Evolutionary conservation across 1,140 invertebrate genomes (phyloP).

Genomic region (fruit fly (Drosophila melanogaster)): DNA sequence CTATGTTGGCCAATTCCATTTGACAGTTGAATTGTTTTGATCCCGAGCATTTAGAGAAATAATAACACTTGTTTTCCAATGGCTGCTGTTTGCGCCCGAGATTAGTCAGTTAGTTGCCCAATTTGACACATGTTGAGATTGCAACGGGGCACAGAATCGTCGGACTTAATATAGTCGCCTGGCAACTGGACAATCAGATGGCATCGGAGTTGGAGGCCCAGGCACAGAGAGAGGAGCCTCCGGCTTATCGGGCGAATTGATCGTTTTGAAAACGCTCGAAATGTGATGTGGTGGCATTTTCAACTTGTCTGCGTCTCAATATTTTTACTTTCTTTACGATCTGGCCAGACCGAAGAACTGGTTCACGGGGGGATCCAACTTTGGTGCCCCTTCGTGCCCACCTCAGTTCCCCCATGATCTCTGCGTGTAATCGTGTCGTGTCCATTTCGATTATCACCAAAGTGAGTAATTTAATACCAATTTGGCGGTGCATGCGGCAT

Average conservation of each 20-base stretch:
- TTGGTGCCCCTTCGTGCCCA: conserved; percentile 2
- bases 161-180: conserved; percentile 44
- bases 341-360: conserved; percentile 63
- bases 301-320: conserved; percentile 84
- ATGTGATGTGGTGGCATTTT: conserved; percentile 84
- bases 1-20: conserved; percentile 40
- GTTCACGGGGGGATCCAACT: conserved; percentile 53
- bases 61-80: conserved; percentile 74
- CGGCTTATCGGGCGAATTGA: conserved; percentile 81
- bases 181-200: conserved; percentile 10
- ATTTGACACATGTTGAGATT: conserved; percentile 80
- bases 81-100: conserved; percentile 61
- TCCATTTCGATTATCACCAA: conserved; percentile 84
- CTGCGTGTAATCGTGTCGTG: conserved; percentile 73
- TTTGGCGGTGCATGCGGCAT: conserved; percentile 70
- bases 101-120: conserved; percentile 83
- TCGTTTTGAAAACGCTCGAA: conserved; percentile 84
- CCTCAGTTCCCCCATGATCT: conserved; percentile 1
- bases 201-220: not conserved
- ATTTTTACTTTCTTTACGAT: conserved; percentile 82
- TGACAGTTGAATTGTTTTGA: conserved; percentile 75
- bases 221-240: not conserved
- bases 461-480: conserved; percentile 84
- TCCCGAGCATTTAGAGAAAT: conserved; percentile 63
- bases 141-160: conserved; percentile 6